These are phyloP conservation scores for Allygus modestus DNA, from an alignment of 2,888 invertebrate species.

Conservation along the genomic window DNA sequence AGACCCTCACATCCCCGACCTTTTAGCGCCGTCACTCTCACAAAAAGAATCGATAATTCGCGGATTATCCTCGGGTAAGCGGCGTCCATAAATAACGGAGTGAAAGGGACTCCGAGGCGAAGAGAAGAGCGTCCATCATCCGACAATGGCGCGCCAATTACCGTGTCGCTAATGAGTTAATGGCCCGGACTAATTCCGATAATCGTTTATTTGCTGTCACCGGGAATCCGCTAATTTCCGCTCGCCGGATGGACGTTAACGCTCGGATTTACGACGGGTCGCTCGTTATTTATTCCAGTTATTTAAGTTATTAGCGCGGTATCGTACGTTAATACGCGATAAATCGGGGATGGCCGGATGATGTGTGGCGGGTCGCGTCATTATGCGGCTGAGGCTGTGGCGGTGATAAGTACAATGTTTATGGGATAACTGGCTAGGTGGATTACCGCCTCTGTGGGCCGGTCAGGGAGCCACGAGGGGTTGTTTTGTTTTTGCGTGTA, in stretches of 20 bases:
- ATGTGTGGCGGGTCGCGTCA: too few relatives aligned
- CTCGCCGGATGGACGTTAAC: neutral
- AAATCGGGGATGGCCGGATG: constrained; percentile 3
- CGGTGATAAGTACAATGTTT: constrained; percentile 21
- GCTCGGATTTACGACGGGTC: neutral
- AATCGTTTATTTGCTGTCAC: constrained; percentile 27
- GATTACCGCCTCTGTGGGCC: too few relatives aligned
- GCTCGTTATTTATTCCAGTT: too few relatives aligned
- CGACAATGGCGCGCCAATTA: constrained; percentile 3
- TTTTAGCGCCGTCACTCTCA: constrained; percentile 37
- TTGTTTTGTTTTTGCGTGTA: too few relatives aligned
- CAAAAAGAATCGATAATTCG: constrained; percentile 43
- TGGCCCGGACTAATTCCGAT: constrained; percentile 26
- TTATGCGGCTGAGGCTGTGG: neutral
- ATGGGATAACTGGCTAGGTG: neutral
- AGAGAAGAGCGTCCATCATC: constrained; percentile 1
- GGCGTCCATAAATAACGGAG: constrained; percentile 35
- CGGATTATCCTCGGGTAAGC: constrained; percentile 18
- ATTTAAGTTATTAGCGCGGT: neutral
- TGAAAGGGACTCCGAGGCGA: constrained; percentile 10
- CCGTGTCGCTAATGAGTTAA: constrained; percentile 26
- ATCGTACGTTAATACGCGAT: constrained; percentile 15
- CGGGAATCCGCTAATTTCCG: neutral
- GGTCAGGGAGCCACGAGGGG: too few relatives aligned
- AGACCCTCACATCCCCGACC: neutral